Percentiles rank a stretch among this genome's conserved stretches.
These are phyloP conservation scores for Sarcoramphus papa DNA, from an alignment of 2,797 vertebrate genomes.

Conservation along the genomic window DNA sequence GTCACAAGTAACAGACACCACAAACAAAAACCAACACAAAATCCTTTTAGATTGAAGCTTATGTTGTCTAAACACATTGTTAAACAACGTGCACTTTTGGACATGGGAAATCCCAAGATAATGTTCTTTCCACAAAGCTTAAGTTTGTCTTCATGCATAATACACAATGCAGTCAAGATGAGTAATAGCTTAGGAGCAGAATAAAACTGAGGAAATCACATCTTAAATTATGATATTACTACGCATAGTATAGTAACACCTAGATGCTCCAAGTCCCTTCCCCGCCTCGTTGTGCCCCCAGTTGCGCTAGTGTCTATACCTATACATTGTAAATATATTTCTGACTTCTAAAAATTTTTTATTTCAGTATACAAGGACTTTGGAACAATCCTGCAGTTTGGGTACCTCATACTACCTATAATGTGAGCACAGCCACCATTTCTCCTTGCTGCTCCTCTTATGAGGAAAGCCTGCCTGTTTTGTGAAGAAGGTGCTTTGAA, in stretches of 20 bases:
- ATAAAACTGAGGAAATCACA: not conserved
- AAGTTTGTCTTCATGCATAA: constrained; percentile 48
- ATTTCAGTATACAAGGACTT: not conserved
- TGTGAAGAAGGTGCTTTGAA: not conserved
- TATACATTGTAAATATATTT: not conserved
- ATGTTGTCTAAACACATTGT: not conserved
- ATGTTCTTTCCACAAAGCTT: not conserved
- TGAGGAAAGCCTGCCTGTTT: not conserved
- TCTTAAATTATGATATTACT: not conserved
- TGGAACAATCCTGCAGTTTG: not conserved
- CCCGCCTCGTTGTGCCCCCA: fast-evolving
- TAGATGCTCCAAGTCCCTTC: not conserved
- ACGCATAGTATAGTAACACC: not conserved
- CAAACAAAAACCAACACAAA: not conserved
- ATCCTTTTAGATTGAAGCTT: not conserved
- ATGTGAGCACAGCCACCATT: not conserved
- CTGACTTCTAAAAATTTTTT: not conserved
- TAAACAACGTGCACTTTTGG: not conserved
- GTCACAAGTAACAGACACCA: not conserved
- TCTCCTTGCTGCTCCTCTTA: not conserved
- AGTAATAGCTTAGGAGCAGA: constrained; percentile 5
- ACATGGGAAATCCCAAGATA: not conserved
- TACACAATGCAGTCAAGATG: constrained; percentile 10
- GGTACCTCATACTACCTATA: not conserved
- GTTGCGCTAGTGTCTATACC: fast-evolving